Base-by-base conservation (phyloP, 2,888 invertebrate genomes). In the Tetrapedia diversipes region DNA sequence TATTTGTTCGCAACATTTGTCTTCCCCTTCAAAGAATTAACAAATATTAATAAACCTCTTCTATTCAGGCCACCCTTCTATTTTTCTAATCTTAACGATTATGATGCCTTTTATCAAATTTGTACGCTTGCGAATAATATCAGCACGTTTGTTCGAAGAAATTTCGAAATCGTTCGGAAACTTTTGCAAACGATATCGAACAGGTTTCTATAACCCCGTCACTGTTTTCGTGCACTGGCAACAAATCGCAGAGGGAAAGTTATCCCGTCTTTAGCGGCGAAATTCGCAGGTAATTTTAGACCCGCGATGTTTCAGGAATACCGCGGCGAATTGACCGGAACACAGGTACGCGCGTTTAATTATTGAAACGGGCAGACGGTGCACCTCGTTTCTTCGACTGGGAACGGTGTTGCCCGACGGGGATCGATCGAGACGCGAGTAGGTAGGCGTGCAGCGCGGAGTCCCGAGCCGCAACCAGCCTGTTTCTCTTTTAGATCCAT, bases 401-500 rank as follows among this genome's bases (percentile, higher is more conserved):
- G 68, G 54, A 74, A 65, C 68, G 67, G 51, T 39, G 73, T 66
- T 60, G 41, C 19, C 34, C 39, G 39, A 39, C 22, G 24, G 19
- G 29, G 71, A 80, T 80, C 72, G 77, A 80, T 79, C 72, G 51
- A 11, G 32, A n/a, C 43, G 4, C 32, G 72, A 29, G n/a, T n/a
- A n/a, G n/a, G n/a, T n/a, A n/a, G n/a, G n/a, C 22, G 19, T 16
- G 16, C 34, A 3, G 7, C 32, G 29, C 4, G 22, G n/a, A 29
- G 34, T 57, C 45, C 41, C 1, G 8, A 29, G 29, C 27, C 39
- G 16, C 34, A 45, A 76, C 53, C 39, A 22, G 24, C 16, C 22
- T 82, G 84, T 89, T 80, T 81, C 86, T 82, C 10, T 90, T 56
- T 45, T 88, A 90, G 90, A 89, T 90, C 86, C 86, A 87, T 88